Base-by-base conservation (phyloP, 2,113 vertebrate species). In the Paradisaea rubra region DNA sequence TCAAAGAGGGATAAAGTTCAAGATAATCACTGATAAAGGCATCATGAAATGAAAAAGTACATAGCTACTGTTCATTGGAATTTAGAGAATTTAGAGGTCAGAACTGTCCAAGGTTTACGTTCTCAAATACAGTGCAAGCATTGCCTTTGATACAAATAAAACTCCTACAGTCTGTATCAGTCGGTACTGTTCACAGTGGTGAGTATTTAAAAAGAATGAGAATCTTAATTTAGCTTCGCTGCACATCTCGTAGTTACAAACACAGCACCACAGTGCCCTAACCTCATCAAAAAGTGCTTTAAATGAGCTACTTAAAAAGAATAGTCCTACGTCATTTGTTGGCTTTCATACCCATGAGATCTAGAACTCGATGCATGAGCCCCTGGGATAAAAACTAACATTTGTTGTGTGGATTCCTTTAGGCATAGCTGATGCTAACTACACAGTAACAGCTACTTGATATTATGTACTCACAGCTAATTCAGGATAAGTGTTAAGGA, bases 1-100 rank as follows among this genome's bases (percentile, higher is more conserved):
- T 93, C 95, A 96, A 95, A 96, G 81, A 76, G 27, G 95, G 82
- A 88, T 97, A 96, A 97, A 97, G 97, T 97, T 95, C 97, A 98
- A 90, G 91, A 95, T 88, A 96, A 94, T 88, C 88, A 90, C 89
- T 95, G 94, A 97, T 71, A 86, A 95, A 74, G 65, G 47, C 63
- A 77, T 88, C 13, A 0, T 87, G 86, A 91, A 96, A 97, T 93
- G 82, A 96, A 97, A 94, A 41, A 91, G 91, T 93, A 78, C 79
- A 81, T 57, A 90, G 97, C 95, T 97, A 94, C 93, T 54, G 44
- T 94, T 97, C 90, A 91, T 92, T 95, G 96, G 88, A 91, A 97
- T 95, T 87, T 74, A 93, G 92, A 96, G 77, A 91, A 96, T 95
- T 93, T 77, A 95, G 89, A 95, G 86, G 85, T 71, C 59, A 95